Evolutionary conservation across 2,888 invertebrate genomes (phyloP).

Genomic region (Acronicta leporina): DNA sequence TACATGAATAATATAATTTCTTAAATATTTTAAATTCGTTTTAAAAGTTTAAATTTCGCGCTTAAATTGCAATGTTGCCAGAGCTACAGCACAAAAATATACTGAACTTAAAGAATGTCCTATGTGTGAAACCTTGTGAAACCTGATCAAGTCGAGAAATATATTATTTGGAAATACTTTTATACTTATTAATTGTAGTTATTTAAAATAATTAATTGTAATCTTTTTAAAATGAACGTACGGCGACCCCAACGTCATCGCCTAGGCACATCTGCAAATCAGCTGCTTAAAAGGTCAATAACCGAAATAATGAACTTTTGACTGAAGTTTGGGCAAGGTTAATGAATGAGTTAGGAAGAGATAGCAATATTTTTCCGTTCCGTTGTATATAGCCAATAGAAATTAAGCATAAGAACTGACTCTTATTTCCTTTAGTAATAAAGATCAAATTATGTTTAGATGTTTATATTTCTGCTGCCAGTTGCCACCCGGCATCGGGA

Average conservation of each 20-base stretch:
- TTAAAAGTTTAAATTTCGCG: conserved; percentile 34
- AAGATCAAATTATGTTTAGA: conserved; percentile 32
- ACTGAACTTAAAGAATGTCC: no score
- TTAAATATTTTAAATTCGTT: background rate
- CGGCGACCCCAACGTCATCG: background rate
- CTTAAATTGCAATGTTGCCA: conserved; percentile 27
- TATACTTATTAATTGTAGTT: no score
- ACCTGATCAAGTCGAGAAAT: no score
- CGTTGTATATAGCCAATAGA: conserved; percentile 1
- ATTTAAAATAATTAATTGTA: no score
- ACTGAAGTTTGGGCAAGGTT: conserved; percentile 40
- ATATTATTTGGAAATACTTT: no score
- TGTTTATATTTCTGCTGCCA: conserved; percentile 12
- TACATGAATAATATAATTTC: background rate
- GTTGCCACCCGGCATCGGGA: conserved; percentile 30
- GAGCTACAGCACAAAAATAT: background rate
- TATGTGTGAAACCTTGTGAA: no score
- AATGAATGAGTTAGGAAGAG: conserved; percentile 54
- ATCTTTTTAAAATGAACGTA: background rate
- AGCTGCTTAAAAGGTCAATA: conserved; percentile 65
- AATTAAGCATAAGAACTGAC: conserved; percentile 23
- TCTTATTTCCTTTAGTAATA: conserved; percentile 16
- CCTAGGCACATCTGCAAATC: conserved; percentile 30
- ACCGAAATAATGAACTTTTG: conserved; percentile 57
- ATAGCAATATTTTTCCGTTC: conserved; percentile 41